Evolutionary conservation across 2,797 vertebrate species (phyloP), one percentile per base, ranked within the genome.

Genomic region (Meda fulgida): DNA sequence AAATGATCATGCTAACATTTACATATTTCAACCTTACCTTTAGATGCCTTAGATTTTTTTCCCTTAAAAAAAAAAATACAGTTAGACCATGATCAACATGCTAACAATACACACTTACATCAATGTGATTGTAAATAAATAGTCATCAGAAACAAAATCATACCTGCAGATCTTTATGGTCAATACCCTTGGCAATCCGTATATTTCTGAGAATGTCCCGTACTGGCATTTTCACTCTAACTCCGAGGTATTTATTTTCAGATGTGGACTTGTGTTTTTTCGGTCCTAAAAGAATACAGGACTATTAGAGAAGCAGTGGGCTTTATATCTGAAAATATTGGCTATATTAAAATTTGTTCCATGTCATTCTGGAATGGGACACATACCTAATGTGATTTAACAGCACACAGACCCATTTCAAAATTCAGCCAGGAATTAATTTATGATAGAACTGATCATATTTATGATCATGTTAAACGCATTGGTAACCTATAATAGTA

Each of bases 181-280:
- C 92, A 84, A 92, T 81, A 13, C 94, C 96, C 84, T 92, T 94
- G 65, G 96, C 93, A 7, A 93, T 86, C 1, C 96, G 94, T 21
- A 96, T 92, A 84, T 94, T 96, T 58, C 89, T 94, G 77, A 97
- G 93, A 72, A 97, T 70, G 46, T 97, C 97, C 87, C 93, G 94
- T 0, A 97, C 97, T 0, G 97, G 96, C 96, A 95, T 96, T 89
- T 93, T 95, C 21, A 97, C 97, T 34, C 96, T 94, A 34, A 97
- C 97, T 1, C 97, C 97, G 3, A 96, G 88, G 89, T 97, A 97
- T n/a, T 93, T 93, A 91, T 91, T 96, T 43, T 94, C 93, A 31
- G 83, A 14, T 14, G 86, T 83, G 0, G 85, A 88, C 10, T 91
- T 83, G 46, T 88, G 81, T 36, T 80, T 69, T 31, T 87, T 91